Conservation (phyloP, 2,888 invertebrate genomes). For the Pyrocoelia pectoralis region DNA sequence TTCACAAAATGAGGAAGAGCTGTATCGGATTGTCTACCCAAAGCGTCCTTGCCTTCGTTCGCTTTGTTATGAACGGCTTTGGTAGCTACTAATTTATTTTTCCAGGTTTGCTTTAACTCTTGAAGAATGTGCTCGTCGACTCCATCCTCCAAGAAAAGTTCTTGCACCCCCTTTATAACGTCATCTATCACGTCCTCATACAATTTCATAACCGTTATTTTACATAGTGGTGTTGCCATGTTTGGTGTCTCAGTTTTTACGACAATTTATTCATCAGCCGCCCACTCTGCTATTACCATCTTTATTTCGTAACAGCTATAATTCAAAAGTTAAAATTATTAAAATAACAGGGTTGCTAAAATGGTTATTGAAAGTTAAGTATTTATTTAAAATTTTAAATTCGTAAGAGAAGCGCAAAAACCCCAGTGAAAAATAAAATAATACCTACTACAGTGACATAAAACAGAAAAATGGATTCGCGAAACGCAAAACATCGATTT, state of each 20-base stretch:
- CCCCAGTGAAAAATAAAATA: too few relatives aligned
- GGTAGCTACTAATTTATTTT: conserved; percentile 84
- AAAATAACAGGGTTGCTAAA: neutral
- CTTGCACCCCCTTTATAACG: conserved; percentile 91
- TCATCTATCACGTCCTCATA: conserved; percentile 97
- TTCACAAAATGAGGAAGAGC: conserved; percentile 46
- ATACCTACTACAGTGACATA: too few relatives aligned
- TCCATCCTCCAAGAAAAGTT: conserved; percentile 96
- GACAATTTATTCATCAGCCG: neutral
- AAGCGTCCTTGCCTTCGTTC: neutral
- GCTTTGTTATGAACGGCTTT: conserved; percentile 67
- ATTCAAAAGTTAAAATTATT: neutral
- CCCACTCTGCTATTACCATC: neutral
- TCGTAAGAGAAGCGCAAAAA: too few relatives aligned
- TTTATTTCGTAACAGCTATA: neutral
- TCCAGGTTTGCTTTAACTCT: conserved; percentile 96
- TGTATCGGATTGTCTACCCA: conserved; percentile 65
- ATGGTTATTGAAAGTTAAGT: neutral
- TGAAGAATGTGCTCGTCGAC: conserved; percentile 96
- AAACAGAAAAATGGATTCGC: too few relatives aligned
- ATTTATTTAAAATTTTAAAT: neutral
- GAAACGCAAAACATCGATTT: too few relatives aligned
- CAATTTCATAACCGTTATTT: conserved; percentile 62
- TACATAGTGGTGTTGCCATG: conserved; percentile 10
- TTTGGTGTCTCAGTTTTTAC: neutral